phyloP scores from a whole-genome alignment of 2,888 invertebrate species.

The Sicus ferrugineus region DNA sequence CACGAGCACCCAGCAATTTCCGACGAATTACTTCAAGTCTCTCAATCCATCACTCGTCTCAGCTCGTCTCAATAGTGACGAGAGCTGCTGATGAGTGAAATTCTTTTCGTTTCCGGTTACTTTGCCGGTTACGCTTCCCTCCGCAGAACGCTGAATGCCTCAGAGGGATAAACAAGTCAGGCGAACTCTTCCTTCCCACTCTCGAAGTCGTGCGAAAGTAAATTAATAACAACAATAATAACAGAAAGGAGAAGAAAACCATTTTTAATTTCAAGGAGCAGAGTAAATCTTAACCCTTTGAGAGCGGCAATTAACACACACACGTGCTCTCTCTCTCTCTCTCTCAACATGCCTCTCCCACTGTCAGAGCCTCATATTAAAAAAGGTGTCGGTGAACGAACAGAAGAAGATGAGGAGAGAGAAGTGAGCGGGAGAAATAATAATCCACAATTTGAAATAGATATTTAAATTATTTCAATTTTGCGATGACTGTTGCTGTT shows the following conservation, averaged over 20 bases:
- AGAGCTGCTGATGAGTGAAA: constrained; percentile 10
- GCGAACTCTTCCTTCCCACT: background rate
- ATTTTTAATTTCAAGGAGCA: constrained; percentile 6
- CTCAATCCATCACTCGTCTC: constrained; percentile 9
- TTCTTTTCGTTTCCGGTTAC: constrained; percentile 20
- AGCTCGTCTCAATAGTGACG: too few species aligned
- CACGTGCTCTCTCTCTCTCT: too few species aligned
- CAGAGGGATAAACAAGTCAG: background rate
- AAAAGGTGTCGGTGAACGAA: background rate
- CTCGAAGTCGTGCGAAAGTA: background rate
- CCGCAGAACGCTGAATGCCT: background rate
- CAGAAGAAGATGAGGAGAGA: background rate
- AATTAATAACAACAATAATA: background rate
- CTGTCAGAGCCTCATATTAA: too few species aligned
- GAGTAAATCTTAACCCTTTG: constrained; percentile 14
- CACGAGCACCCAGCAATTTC: background rate
- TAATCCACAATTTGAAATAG: background rate
- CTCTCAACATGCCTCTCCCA: too few species aligned
- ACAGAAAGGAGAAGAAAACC: background rate
- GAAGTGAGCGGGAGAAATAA: background rate
- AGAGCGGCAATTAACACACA: background rate
- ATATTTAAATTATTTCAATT: background rate
- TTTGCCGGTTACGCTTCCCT: constrained; percentile 3
- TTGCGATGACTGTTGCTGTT: constrained; percentile 5
- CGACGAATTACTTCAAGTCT: background rate